phyloP scores from a whole-genome alignment of 2,888 invertebrate species.

The Microctonus hyperodae region DNA sequence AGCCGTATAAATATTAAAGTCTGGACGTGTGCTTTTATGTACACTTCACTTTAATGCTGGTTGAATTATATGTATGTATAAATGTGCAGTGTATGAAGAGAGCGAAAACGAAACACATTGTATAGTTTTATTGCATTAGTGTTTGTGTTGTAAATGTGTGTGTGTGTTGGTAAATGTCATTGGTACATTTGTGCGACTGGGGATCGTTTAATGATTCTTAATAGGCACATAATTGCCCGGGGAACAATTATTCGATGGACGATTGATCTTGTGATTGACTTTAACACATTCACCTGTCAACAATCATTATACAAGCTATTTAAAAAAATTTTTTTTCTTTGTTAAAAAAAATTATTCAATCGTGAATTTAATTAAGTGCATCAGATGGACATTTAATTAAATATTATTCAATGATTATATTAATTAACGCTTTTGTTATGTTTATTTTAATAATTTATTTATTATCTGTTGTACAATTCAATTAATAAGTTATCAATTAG shows the following conservation, averaged over 20 bases:
- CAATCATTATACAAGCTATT: background rate
- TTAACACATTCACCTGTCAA: background rate
- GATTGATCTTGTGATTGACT: background rate
- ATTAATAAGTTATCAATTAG: conserved; percentile 1
- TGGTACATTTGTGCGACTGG: background rate
- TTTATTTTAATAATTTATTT: conserved; percentile 7
- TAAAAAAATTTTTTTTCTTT: background rate
- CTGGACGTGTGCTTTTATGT: conserved; percentile 7
- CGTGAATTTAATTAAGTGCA: background rate
- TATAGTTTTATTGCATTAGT: background rate
- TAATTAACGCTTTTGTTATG: too few species aligned
- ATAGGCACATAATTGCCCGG: background rate
- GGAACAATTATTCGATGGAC: background rate
- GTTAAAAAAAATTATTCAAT: background rate
- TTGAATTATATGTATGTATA: background rate
- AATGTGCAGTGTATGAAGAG: background rate
- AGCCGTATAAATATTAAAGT: background rate
- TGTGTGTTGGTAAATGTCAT: background rate
- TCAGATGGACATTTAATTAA: too few species aligned
- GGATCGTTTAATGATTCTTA: conserved; percentile 2
- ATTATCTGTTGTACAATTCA: background rate
- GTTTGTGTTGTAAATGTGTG: background rate
- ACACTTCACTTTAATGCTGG: background rate
- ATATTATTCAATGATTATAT: too few species aligned
- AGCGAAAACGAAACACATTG: background rate